phyloP scores from a whole-genome alignment of 2,797 vertebrate genomes.

The Hemitrygon akajei region DNA sequence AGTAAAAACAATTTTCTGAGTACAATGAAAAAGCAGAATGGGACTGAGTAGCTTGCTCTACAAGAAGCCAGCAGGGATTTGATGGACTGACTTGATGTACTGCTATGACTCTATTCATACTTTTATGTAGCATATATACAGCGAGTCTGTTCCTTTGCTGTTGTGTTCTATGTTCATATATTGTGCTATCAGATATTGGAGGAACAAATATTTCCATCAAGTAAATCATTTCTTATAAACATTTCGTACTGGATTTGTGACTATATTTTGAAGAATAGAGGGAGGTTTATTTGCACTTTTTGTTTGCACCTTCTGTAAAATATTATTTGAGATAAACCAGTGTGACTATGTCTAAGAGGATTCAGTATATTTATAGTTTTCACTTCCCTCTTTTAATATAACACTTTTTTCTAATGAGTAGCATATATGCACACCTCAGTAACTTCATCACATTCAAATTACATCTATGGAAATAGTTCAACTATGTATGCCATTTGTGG shows the following conservation, averaged over 20 bases:
- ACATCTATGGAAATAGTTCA: not conserved
- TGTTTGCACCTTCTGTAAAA: not conserved
- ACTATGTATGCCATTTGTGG: not conserved
- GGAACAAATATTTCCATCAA: not conserved
- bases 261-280: not conserved
- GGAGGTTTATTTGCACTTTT: not conserved
- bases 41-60: no score
- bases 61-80: no score
- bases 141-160: no score
- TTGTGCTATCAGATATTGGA: not conserved
- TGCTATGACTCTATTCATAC: no score
- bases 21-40: no score
- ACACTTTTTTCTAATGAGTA: not conserved
- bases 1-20: no score
- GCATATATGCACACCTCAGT: not conserved
- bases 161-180: not conserved
- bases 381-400: not conserved
- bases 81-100: no score
- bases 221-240: not conserved
- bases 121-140: no score
- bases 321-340: not conserved
- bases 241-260: not conserved
- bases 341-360: not conserved
- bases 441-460: slow-evolving; percentile 4
- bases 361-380: not conserved